Base-by-base conservation (phyloP, 2,888 invertebrate genomes). In the Calliphora vomitoria region DNA sequence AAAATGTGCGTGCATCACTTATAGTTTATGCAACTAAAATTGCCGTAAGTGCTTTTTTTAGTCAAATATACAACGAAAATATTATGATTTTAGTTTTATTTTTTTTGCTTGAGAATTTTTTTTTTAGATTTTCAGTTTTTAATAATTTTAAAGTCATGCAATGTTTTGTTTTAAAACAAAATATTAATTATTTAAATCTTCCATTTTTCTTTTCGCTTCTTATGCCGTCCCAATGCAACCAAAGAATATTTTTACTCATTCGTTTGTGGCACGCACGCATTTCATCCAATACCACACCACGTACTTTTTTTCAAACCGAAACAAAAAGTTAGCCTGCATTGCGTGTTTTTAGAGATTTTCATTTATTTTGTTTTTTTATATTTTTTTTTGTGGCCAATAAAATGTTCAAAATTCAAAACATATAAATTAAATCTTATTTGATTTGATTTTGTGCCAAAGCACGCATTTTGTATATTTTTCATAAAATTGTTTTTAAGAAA, bases 381-480 rank as follows among this genome's bases (percentile, higher is more conserved):
- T n/a, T n/a, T n/a, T n/a, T n/a, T 50, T 58, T 41, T 74, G 68
- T 66, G 69, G 44, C 86, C 74, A 82, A 82, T 71, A 75, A 81
- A 80, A 82, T 86, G 66, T 72, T 79, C 58, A 79, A 78, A 76
- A 86, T 79, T 74, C 68, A 69, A 79, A 86, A 79, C 66, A 74
- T 71, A 60, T 68, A 82, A 79, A 82, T 53, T 78, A 79, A 86
- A 86, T 74, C 66, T 64, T 82, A 82, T 86, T 82, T 74, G 60
- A 82, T 85, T 85, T 81, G 82, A 86, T 78, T 86, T 82, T 86
- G 72, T 82, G 82, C 82, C 86, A 82, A 82, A 74, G 82, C 86
- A 86, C 86, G 86, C 86, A 86, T 74, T 86, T 76, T n/a, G 20
- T 82, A 74, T 55, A 74, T 55, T 41, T 72, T 62, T 62, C 20